Evolutionary conservation across 2,888 invertebrate species (phyloP).

Genomic region (Diabrotica balteata): DNA sequence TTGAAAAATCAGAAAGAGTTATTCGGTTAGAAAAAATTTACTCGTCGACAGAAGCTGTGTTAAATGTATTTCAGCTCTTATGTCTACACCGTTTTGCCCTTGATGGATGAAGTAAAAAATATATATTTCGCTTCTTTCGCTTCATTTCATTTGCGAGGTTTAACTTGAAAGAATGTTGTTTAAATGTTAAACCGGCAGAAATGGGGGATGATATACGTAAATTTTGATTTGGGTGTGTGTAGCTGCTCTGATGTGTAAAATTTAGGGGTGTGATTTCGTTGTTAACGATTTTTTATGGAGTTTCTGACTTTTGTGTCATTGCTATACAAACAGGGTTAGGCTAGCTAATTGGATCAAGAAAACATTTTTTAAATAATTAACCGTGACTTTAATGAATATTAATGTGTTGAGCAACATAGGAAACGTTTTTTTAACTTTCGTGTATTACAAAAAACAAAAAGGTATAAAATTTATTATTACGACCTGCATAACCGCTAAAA

Average conservation of each 20-base stretch:
- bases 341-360: too few relatives aligned
- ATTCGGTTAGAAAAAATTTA: constrained; percentile 20
- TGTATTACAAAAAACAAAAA: too few relatives aligned
- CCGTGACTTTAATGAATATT: too few relatives aligned
- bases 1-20: constrained; percentile 8
- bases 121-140: constrained; percentile 21
- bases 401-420: background rate
- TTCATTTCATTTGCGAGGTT: constrained; percentile 21
- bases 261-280: background rate
- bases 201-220: constrained; percentile 8
- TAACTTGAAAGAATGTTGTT: constrained; percentile 17
- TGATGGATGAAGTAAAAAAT: constrained; percentile 25
- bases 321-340: too few relatives aligned
- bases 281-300: constrained; percentile 3
- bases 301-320: background rate
- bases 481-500: too few relatives aligned
- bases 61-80: constrained; percentile 22
- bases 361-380: too few relatives aligned
- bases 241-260: constrained; percentile 3
- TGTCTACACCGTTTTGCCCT: constrained; percentile 16
- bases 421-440: background rate
- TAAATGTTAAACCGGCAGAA: constrained; percentile 13
- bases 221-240: constrained; percentile 1
- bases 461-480: too few relatives aligned
- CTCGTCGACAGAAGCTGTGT: constrained; percentile 16